Base-by-base conservation (phyloP, 2,113 vertebrate genomes). In the Poeciliopsis prolifica region DNA sequence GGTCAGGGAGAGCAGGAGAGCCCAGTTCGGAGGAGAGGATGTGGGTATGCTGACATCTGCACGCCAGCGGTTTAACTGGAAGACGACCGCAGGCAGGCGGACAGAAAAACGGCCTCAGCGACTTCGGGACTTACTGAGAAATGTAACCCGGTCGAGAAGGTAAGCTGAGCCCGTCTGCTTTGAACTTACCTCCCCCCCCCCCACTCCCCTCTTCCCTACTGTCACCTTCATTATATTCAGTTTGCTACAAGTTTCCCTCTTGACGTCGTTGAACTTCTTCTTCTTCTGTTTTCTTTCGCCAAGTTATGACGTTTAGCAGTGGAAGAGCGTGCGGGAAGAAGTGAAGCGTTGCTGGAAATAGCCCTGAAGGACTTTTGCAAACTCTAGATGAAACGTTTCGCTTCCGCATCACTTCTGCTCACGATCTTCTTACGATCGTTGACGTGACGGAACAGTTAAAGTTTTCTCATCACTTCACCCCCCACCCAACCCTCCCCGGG, bases 1-100 rank as follows among this genome's bases (percentile, higher is more conserved):
- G 65, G 35, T 67, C 65, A 67, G 28, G 29, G 11, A 35, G 42
- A 68, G 60, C 37, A 19, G 28, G 40, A 6, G 1, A 42, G 48
- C 65, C 51, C 68, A 82, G 70, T 75, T 33, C 48, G 61, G 86
- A 86, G 68, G 73, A 75, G 83, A 89, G 87, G 88, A 89, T 88
- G 87, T 92, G 87, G 83, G 65, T 70, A 28, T 77, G 90, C 92
- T 93, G 92, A 93, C 91, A 90, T 90, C 89, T 89, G 89, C 88
- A 76, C 83, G 84, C 73, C 87, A 89, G 87, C 72, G 87, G 87
- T 88, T 82, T 65, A n/a, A 79, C 61, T 68, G 61, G 35, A 76
- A 67, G 72, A 72, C 65, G 73, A 81, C 69, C 74, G 44, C 69
- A 70, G 64, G 42, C 77, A n/a, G 77, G 58, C 61, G n/a, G 78